Base-by-base conservation (phyloP, 2,113 vertebrate species). In the Lamprologus sp. region DNA sequence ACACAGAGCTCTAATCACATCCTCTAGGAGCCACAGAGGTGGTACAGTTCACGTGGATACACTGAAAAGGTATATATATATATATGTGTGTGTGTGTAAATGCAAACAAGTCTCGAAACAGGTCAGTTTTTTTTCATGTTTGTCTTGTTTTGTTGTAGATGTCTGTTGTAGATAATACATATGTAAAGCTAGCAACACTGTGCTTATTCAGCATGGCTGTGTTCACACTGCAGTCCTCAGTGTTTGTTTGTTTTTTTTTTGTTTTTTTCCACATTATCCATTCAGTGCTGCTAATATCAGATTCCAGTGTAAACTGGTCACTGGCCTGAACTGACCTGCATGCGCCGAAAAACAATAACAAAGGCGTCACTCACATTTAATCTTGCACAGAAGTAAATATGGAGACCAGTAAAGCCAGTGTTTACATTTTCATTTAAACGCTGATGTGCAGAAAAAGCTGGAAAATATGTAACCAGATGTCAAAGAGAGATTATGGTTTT, bases 11-110 rank as follows among this genome's bases (percentile, higher is more conserved):
- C 84, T 88, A 79, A 90, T 93, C 90, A 88, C 91, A 45, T 85
- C 55, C 92, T 93, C 89, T 96, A 96, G 89, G 91, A 90, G 87
- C 84, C 84, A 51, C 92, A 28, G 81, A 89, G 90, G 92, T 83
- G 94, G 90, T 88, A 88, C 92, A 93, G 91, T 96, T 96, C 92
- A 92, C 82, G 82, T 88, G 94, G 90, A 95, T 89, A 95, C 93
- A 94, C 95, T 94, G 92, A 94, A 89, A 93, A 96, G 96, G 96
- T 96, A 91, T 13, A 7, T 11, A 60, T 23, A 21, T 26, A n/a
- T 23, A 23, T 23, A 23, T 23, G 3, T 23, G 9, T 54, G 2
- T 55, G 1, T 2, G 4, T 60, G 15, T 65, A n/a, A 35, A 53
- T 19, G 7, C 21, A 75, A 19, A 70, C 35, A 31, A 19, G 42